Conservation (phyloP, 2,797 vertebrate genomes). For the Oreortyx pictus region DNA sequence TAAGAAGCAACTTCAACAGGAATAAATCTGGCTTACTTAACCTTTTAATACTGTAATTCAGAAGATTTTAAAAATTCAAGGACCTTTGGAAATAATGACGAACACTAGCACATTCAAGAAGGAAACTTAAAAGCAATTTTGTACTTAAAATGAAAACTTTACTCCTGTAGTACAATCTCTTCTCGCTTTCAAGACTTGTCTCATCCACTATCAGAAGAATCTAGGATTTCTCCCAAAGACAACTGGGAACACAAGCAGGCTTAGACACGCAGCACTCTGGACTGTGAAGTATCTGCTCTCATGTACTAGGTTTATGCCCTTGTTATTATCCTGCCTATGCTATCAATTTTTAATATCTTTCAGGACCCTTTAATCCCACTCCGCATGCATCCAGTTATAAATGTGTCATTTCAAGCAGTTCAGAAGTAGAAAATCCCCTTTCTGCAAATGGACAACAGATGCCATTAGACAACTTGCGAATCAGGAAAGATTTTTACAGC, state of each 20-base stretch:
- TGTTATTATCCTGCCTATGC: not conserved
- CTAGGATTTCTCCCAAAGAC: not conserved
- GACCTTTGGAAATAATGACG: not conserved
- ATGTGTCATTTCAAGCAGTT: not conserved
- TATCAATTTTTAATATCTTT: not conserved
- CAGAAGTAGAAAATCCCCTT: not conserved
- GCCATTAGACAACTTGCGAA: conserved; percentile 19
- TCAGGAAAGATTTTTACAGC: not conserved
- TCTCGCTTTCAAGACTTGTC: not conserved
- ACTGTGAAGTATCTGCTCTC: not conserved
- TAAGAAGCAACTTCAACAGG: not conserved
- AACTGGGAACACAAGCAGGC: not conserved
- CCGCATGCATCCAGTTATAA: not conserved
- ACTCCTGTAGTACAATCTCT: not conserved
- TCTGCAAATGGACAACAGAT: conserved; percentile 15
- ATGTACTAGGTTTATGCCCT: not conserved
- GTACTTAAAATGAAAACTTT: not conserved
- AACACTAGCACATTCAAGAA: not conserved
- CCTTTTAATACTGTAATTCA: not conserved
- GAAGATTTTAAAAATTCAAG: not conserved
- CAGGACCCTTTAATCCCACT: not conserved
- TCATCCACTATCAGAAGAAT: not conserved
- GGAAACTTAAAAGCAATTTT: not conserved
- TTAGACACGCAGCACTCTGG: not conserved
- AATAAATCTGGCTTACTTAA: not conserved